Base-by-base conservation (phyloP, 2,113 vertebrate species). In the Gavialis gangeticus region DNA sequence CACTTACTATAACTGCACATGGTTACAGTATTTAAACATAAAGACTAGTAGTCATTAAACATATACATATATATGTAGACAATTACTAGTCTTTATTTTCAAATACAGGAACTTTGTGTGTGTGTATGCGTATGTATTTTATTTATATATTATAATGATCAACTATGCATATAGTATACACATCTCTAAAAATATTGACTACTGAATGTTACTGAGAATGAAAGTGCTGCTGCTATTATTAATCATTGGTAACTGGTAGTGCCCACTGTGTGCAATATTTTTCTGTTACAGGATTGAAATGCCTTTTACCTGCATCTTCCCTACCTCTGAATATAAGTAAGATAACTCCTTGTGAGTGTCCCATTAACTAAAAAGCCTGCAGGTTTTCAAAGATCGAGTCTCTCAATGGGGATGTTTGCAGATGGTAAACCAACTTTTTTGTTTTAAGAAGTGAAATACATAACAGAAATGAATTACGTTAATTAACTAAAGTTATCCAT, bases 381-480 rank as follows among this genome's bases (percentile, higher is more conserved):
- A 37, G 10, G 5, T 79, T 3, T 57, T 94, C n/a, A 82, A 81
- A 71, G 73, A 59, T 2, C 24, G 25, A 17, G 22, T 2, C 0
- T 46, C 79, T 55, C 22, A 22, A 60, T n/a, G 30, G 24, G 56
- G n/a, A 5, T 4, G 82, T 71, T 34, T 71, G 67, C 27, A 67
- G 7, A 73, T 24, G 30, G 76, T 73, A 46, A 79, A 93, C 77
- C 1, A 21, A 37, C 19, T 92, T 89, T 3, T 77, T 93, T 87
- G 34, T 84, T 96, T 91, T 87, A 82, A 80, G 87, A 94, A 93
- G 67, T 63, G 85, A 96, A 95, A 27, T 69, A 87, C 57, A 80
- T 91, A 94, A 91, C 95, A 37, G 46, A 22, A 28, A 75, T 81
- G 88, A 30, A 92, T 93, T 90, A 59, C 2, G 0, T 73, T 91